phyloP scores from a whole-genome alignment of 2,888 invertebrate genomes.

The Mimachlamys varia region DNA sequence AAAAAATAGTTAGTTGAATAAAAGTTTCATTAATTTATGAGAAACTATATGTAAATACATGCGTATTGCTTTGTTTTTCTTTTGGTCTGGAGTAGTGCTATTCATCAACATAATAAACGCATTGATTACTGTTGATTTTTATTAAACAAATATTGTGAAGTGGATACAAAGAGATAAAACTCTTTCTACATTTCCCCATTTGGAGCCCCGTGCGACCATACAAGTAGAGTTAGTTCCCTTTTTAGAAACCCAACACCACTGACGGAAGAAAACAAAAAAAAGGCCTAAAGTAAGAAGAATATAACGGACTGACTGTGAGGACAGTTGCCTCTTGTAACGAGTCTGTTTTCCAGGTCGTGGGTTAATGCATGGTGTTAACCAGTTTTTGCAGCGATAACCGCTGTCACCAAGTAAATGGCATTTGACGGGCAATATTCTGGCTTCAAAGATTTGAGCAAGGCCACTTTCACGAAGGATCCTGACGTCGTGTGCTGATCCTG shows the following conservation, averaged over 20 bases:
- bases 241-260: not conserved
- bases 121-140: no score
- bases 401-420: conserved; percentile 39
- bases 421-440: conserved; percentile 13
- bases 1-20: no score
- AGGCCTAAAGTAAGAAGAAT: not conserved
- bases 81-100: no score
- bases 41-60: no score
- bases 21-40: no score
- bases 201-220: not conserved
- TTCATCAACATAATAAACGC: no score
- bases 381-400: conserved; percentile 37
- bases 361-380: conserved; percentile 36
- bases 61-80: no score
- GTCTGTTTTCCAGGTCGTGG: not conserved
- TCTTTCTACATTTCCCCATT: not conserved
- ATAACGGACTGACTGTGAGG: not conserved
- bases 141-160: no score
- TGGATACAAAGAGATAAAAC: no score
- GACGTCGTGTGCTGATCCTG: conserved; percentile 41
- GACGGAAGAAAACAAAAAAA: not conserved
- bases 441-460: not conserved
- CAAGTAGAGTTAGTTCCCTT: not conserved
- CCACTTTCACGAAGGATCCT: conserved; percentile 39
- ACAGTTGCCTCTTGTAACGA: not conserved